A percentile compares a stretch with the other conserved stretches of the same genome.
These are phyloP conservation scores for Ennomos quercinarius DNA, from an alignment of 2,888 invertebrate genomes.

Conservation along the genomic window DNA sequence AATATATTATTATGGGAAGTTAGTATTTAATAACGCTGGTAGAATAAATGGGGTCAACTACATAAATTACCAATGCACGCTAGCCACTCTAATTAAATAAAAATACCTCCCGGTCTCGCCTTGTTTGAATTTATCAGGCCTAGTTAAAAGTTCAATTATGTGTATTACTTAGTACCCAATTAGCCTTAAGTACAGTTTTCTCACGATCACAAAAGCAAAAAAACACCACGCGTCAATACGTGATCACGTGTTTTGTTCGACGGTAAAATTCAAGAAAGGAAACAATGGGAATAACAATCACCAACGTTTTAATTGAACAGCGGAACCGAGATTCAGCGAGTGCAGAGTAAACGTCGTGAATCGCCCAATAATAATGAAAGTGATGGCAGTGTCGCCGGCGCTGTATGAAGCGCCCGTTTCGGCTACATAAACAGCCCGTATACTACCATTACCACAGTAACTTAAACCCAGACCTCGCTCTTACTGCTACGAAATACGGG, in stretches of 20 bases:
- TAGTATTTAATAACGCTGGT: constrained; percentile 11
- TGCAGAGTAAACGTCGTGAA: constrained; percentile 82
- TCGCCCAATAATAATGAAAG: constrained; percentile 86
- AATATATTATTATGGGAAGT: constrained; percentile 18
- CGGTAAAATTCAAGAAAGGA: constrained; percentile 44
- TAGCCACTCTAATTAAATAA: constrained; percentile 14
- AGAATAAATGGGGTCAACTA: constrained; percentile 12
- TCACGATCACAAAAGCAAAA: constrained; percentile 6
- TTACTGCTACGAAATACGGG: constrained; percentile 46
- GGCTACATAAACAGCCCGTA: constrained; percentile 86
- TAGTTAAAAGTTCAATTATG: constrained; percentile 12
- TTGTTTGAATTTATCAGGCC: constrained; percentile 21
- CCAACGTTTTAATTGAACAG: constrained; percentile 78
- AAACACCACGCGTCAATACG: neutral
- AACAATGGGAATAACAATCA: constrained; percentile 71
- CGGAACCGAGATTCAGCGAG: constrained; percentile 76
- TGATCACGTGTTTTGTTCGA: constrained; percentile 12
- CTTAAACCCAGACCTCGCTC: constrained; percentile 38
- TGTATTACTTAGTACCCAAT: neutral
- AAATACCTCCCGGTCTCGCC: constrained; percentile 21
- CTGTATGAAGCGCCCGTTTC: constrained; percentile 85
- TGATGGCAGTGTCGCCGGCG: constrained; percentile 82
- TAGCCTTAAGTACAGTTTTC: neutral
- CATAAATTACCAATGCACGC: constrained; percentile 19
- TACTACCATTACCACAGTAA: constrained; percentile 60